Base-by-base conservation (phyloP, 1,140 invertebrate species). In the Heliconius hermathena region DNA sequence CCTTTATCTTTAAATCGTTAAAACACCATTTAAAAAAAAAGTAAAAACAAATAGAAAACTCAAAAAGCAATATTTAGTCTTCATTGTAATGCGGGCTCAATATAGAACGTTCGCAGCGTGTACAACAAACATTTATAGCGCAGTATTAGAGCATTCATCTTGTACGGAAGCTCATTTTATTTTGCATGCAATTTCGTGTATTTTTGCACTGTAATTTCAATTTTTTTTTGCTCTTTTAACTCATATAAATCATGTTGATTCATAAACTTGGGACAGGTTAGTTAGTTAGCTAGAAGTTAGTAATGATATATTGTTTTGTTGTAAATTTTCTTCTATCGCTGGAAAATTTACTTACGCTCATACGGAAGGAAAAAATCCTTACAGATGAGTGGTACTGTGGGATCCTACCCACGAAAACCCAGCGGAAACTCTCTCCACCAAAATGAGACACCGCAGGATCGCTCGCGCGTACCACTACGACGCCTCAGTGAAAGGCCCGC, bases 101-200 rank as follows among this genome's bases (percentile, higher is more conserved):
- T 76, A 66, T 76, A 29, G 22, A 49, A 38, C 60, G 36, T 75
- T 75, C 66, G 60, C 57, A 71, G 36, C 36, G 74, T 60, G 26
- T 75, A 75, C 57, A 60, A 75, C 74, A 76, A 70, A 76, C 66
- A 76, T 76, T 76, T 76, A 66, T 76, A 70, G 33, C 60, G 74
- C 5, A n/a, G 74, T 75, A 76, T 76, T 76, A 76, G 60, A 76
- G 54, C 38, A 76, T 76, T 70, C 74, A 76, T 76, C 74, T 76
- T 70, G 16, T 70, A 76, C 60, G 74, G 41, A 76, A 66, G 74
- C 74, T 76, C 8, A 66, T 66, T 76, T 76, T 66, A 46, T 76
- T 76, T 41, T 70, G 38, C 46, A 76, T 76, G 33, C 36, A 26
- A 66, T 66, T 66, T 66, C 26, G n/a, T 66, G 60, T 26, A 26